A percentile compares a stretch with the other conserved stretches of the same genome.
These are phyloP conservation scores for Kryptopterus vitreolus DNA, from an alignment of 2,797 vertebrate species.

Conservation along the genomic window DNA sequence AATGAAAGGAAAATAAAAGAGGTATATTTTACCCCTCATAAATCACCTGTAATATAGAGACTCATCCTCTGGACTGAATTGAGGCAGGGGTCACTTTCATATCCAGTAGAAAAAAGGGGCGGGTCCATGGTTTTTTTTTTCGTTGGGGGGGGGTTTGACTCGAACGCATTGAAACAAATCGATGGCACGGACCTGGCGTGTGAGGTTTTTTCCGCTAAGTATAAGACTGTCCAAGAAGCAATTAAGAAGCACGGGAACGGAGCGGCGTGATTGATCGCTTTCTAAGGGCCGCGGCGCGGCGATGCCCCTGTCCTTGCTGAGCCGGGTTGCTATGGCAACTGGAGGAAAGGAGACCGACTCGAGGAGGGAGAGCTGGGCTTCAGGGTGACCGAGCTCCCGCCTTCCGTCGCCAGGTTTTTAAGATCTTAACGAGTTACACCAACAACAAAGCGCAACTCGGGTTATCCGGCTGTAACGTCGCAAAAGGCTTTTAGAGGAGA, in stretches of 20 bases:
- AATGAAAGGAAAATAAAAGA: conserved; percentile 30
- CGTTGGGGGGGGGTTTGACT: too few relatives aligned
- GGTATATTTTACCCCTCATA: not conserved
- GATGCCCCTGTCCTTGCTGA: conserved; percentile 69
- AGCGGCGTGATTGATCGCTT: conserved; percentile 56
- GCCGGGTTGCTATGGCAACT: conserved; percentile 79
- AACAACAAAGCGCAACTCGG: too few relatives aligned
- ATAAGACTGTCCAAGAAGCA: conserved; percentile 59
- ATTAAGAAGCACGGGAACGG: conserved; percentile 56
- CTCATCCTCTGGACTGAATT: conserved; percentile 15
- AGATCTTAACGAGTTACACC: conserved; percentile 32
- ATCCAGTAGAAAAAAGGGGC: conserved; percentile 46
- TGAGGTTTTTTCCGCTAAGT: conserved; percentile 45
- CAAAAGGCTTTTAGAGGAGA: conserved; percentile 27
- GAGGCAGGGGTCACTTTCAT: conserved; percentile 42
- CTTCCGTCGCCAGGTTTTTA: conserved; percentile 15
- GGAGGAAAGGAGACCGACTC: conserved; percentile 68
- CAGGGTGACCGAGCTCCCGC: conserved; percentile 70
- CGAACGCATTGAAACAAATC: conserved; percentile 52
- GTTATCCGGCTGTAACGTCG: not conserved
- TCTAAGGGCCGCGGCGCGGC: conserved; percentile 65
- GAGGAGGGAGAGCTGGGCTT: conserved; percentile 76
- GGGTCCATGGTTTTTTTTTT: conserved; percentile 27
- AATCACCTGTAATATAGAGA: conserved; percentile 34
- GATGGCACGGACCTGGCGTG: conserved; percentile 43